Percentiles rank a stretch among this genome's conserved stretches.
Evolutionary conservation across 1,140 invertebrate species (phyloP).

Genomic region (Drosophila teissieri): DNA sequence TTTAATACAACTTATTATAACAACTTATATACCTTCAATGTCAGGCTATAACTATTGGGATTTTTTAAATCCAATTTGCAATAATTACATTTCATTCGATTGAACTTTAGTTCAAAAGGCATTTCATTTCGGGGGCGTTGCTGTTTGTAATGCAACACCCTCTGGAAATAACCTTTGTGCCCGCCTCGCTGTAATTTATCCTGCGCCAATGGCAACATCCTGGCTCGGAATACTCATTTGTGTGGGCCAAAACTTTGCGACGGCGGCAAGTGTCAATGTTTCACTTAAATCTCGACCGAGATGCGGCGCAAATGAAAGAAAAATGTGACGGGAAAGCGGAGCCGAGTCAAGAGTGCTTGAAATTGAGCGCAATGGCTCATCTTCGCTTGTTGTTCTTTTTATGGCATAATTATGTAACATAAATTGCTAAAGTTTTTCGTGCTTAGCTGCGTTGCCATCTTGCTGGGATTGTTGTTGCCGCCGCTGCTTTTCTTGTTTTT

Average conservation of each 20-base stretch:
- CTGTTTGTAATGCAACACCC: too few species aligned
- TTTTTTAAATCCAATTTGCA: too few species aligned
- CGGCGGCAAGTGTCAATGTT: constrained; percentile 65
- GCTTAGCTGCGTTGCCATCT: constrained; percentile 57
- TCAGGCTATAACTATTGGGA: background rate
- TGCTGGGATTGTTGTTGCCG: constrained; percentile 57
- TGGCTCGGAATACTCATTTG: constrained; percentile 38
- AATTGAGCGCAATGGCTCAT: constrained; percentile 61
- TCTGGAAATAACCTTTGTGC: too few species aligned
- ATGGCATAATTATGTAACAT: constrained; percentile 83
- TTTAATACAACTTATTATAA: background rate
- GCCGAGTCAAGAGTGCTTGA: constrained; percentile 43
- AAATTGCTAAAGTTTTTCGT: constrained; percentile 82
- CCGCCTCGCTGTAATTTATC: background rate
- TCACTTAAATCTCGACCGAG: constrained; percentile 64
- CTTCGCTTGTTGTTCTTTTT: constrained; percentile 60
- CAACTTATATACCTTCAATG: too few species aligned
- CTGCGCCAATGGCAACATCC: constrained; percentile 26
- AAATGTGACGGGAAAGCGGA: constrained; percentile 40
- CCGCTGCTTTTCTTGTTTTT: constrained; percentile 46
- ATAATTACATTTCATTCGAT: too few species aligned
- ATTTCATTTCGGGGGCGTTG: background rate
- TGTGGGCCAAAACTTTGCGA: constrained; percentile 44
- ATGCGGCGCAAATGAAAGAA: constrained; percentile 34
- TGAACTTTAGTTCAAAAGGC: too few species aligned